These are phyloP conservation scores for Mylabris sibirica DNA, from an alignment of 2,888 invertebrate species.

Conservation along the genomic window DNA sequence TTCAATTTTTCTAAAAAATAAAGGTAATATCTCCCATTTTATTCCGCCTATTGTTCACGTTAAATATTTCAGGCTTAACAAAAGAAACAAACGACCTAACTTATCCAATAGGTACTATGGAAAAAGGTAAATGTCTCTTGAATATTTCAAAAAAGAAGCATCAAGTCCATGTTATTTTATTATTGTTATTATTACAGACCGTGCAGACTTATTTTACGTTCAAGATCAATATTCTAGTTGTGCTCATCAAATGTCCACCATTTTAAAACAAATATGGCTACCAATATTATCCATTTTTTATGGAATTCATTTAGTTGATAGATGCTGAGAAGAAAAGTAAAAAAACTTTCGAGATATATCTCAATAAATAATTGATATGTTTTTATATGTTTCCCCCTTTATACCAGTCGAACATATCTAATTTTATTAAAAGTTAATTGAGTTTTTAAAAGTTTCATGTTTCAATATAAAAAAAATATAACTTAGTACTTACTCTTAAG, in stretches of 20 bases:
- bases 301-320: conserved; percentile 31
- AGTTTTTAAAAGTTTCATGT: conserved; percentile 20
- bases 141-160: conserved; percentile 34
- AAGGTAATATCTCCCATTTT: conserved; percentile 20
- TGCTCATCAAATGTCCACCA: conserved; percentile 37
- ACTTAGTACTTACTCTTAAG: conserved; percentile 36
- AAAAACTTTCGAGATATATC: conserved; percentile 19
- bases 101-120: conserved; percentile 38
- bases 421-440: conserved; percentile 20
- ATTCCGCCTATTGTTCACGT: neutral
- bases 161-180: conserved; percentile 39
- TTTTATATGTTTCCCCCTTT: neutral
- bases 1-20: conserved; percentile 26
- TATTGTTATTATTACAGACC: conserved; percentile 43
- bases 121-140: conserved; percentile 40
- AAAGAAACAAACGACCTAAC: conserved; percentile 37
- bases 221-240: conserved; percentile 47
- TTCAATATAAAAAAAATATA: conserved; percentile 22
- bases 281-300: conserved; percentile 31
- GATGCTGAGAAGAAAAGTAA: neutral
- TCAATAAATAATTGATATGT: neutral
- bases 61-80: conserved; percentile 30
- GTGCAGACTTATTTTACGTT: conserved; percentile 44
- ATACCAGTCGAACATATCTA: conserved; percentile 15
- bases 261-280: conserved; percentile 29